Base-by-base conservation (phyloP, 2,113 vertebrate species). In the Apteryx owenii region DNA sequence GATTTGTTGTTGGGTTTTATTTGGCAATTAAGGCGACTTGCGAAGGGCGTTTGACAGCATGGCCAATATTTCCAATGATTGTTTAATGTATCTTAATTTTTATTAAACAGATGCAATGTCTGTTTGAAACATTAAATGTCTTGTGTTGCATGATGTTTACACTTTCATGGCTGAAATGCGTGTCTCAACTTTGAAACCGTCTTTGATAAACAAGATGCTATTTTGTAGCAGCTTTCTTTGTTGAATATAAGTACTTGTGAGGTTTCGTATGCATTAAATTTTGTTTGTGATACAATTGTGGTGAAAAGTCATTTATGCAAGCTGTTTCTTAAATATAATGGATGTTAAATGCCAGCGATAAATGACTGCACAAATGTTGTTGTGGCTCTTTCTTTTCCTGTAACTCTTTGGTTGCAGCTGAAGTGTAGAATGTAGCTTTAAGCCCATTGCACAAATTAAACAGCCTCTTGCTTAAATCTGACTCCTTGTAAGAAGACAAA, bases 41-140 rank as follows among this genome's bases (percentile, higher is more conserved):
- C 29, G 91, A 93, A 84, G 97, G 96, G 94, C 96, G 96, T 97
- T 96, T 96, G 89, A 80, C 90, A 91, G 93, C 93, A 97, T 96
- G 95, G 86, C 85, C 82, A 96, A 12, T 86, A 81, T 87, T 90
- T 95, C 82, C 75, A 95, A 25, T 81, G 80, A 82, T 83, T 66
- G 77, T 92, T 91, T 66, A 75, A 83, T 75, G 62, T 95, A 68
- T 94, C 60, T 75, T 78, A 85, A 77, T 62, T 95, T 86, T 92
- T 85, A 73, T 81, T 84, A 81, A 82, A 96, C 89, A 89, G 80
- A 82, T 66, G 84, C 64, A 97, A 79, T 50, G 26, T 95, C 81
- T 90, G 77, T 95, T 75, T 93, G 36, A 38, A 38, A 38, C 36
- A 38, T 38, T 38, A 38, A 36, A 92, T 91, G 82, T 96, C 79